Evolutionary conservation across 2,888 invertebrate genomes (phyloP).

Genomic region (Iselma pallidipennis): DNA sequence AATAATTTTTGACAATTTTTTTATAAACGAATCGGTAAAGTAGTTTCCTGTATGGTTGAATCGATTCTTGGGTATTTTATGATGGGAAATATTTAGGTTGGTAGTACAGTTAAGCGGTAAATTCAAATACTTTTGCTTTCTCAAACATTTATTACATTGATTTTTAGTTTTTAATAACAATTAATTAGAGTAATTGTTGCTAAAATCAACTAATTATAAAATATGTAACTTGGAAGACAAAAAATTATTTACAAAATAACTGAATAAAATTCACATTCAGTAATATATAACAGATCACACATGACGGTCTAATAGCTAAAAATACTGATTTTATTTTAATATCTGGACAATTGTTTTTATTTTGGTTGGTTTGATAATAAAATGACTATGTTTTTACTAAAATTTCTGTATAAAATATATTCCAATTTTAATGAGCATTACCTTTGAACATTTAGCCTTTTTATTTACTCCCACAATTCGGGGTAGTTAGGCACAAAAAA

Average conservation of each 20-base stretch:
- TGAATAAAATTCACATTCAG: constrained; percentile 29
- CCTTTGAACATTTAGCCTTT: constrained; percentile 33
- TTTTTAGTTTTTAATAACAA: constrained; percentile 35
- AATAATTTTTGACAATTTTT: background rate
- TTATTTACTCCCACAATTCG: constrained; percentile 1
- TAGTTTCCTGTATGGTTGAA: background rate
- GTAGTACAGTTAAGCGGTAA: background rate
- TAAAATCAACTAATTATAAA: constrained; percentile 14
- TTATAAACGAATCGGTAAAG: background rate
- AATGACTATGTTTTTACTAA: constrained; percentile 30
- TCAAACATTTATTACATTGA: constrained; percentile 40
- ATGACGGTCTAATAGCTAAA: constrained; percentile 23
- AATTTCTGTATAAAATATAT: constrained; percentile 43
- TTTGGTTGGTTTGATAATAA: background rate
- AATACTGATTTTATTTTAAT: constrained; percentile 17
- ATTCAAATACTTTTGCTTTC: background rate
- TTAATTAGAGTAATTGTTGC: constrained; percentile 16
- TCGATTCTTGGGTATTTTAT: background rate
- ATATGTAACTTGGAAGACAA: constrained; percentile 37
- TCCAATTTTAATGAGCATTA: constrained; percentile 34
- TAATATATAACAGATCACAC: constrained; percentile 19
- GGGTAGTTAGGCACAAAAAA: constrained; percentile 14
- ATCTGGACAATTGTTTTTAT: constrained; percentile 13
- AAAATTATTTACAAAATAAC: constrained; percentile 30
- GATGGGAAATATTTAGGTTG: background rate